Conservation (phyloP, 2,888 invertebrate genomes). For the Sphaerophoria rueppellii region DNA sequence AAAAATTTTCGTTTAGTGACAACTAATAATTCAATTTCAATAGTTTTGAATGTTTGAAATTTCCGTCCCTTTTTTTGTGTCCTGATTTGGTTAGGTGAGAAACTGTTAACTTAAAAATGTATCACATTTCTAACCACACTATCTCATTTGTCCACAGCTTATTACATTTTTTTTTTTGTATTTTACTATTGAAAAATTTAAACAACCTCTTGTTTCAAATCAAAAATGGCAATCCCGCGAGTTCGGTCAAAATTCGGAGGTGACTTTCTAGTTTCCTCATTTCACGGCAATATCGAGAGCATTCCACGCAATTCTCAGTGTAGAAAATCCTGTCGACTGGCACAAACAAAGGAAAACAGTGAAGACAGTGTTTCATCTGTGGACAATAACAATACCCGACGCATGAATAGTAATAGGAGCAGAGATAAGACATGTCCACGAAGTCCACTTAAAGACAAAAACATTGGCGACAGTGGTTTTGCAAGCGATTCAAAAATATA, state of each 20-base stretch:
- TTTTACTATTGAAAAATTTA: background rate
- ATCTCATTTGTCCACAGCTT: background rate
- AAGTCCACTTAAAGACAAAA: slow-evolving; percentile 39
- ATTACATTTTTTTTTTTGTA: background rate
- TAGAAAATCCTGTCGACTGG: background rate
- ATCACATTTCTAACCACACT: background rate
- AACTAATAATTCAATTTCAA: background rate
- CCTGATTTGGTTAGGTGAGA: background rate
- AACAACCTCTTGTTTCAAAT: background rate
- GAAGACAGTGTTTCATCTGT: background rate
- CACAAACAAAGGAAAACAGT: background rate
- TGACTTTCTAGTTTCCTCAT: slow-evolving; percentile 46
- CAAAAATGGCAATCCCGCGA: slow-evolving; percentile 49
- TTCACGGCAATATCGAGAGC: slow-evolving; percentile 21
- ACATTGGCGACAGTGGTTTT: slow-evolving; percentile 23
- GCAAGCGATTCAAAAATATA: background rate
- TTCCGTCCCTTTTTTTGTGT: background rate
- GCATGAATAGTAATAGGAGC: background rate
- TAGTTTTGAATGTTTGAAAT: background rate
- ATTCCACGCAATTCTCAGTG: slow-evolving; percentile 14
- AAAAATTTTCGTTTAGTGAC: background rate
- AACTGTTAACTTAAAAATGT: background rate
- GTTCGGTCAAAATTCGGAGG: slow-evolving; percentile 27
- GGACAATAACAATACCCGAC: background rate
- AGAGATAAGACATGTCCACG: slow-evolving; percentile 1